These are phyloP conservation scores for Caenorhabditis briggsae DNA, from an alignment of 1,140 invertebrate species.

Conservation along the genomic window DNA sequence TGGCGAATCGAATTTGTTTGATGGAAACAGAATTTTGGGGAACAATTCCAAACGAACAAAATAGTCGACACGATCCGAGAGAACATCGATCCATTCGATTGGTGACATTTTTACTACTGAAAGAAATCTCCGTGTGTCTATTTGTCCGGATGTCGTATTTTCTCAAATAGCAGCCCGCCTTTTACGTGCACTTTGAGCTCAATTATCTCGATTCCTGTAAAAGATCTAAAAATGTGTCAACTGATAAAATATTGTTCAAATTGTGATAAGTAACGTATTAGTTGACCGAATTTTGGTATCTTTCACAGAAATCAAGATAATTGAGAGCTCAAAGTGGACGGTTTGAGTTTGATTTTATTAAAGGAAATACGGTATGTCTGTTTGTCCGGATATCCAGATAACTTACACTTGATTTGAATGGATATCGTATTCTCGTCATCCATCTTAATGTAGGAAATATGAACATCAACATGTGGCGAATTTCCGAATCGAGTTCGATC, in stretches of 20 bases:
- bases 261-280: too few relatives aligned
- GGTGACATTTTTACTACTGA: slow-evolving; percentile 28
- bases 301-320: too few relatives aligned
- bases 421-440: not conserved
- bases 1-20: slow-evolving; percentile 36
- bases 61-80: slow-evolving; percentile 39
- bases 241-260: too few relatives aligned
- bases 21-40: slow-evolving; percentile 42
- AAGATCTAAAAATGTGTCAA: too few relatives aligned
- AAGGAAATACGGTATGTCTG: too few relatives aligned
- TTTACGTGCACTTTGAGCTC: too few relatives aligned
- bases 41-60: slow-evolving; percentile 49
- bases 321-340: too few relatives aligned
- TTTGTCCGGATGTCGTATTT: not conserved
- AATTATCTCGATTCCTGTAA: too few relatives aligned
- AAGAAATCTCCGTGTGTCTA: not conserved
- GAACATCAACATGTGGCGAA: slow-evolving; percentile 12
- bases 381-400: too few relatives aligned
- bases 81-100: slow-evolving; percentile 30
- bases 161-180: too few relatives aligned
- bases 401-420: slow-evolving; percentile 32
- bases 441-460: slow-evolving; percentile 5
- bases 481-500: slow-evolving; percentile 32
- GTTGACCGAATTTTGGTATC: too few relatives aligned
- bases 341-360: too few relatives aligned